Percentiles rank a stretch among this genome's conserved stretches.
Conservation (phyloP, 2,797 vertebrate genomes). For the Diplodus puntazzo region DNA sequence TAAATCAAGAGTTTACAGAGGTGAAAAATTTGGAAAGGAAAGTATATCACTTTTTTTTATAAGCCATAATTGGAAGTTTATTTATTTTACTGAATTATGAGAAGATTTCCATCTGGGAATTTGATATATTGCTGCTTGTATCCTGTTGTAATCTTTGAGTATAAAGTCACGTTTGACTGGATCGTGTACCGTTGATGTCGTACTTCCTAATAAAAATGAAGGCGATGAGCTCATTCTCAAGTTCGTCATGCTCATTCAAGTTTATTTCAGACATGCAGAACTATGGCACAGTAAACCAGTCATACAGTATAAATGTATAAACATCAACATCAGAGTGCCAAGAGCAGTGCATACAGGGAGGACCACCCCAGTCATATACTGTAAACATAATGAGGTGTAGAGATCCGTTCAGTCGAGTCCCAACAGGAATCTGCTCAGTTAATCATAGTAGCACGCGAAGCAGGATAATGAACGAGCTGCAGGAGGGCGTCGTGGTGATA, state of each 20-base stretch:
- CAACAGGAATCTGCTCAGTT: constrained; percentile 42
- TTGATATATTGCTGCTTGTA: constrained; percentile 39
- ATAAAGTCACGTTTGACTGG: constrained; percentile 25
- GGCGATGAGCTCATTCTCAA: constrained; percentile 64
- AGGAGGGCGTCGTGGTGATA: constrained; percentile 34
- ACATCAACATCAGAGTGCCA: constrained; percentile 76
- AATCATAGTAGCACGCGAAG: constrained; percentile 64
- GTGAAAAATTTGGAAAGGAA: neutral
- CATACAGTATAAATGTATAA: constrained; percentile 84
- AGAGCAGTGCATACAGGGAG: constrained; percentile 72
- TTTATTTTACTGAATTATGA: constrained; percentile 54
- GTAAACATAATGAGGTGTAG: constrained; percentile 64
- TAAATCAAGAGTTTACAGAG: neutral
- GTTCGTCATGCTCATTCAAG: constrained; percentile 79
- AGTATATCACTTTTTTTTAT: neutral
- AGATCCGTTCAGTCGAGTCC: constrained; percentile 51
- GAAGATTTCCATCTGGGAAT: constrained; percentile 29
- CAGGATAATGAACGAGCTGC: constrained; percentile 54
- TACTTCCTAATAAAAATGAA: constrained; percentile 62
- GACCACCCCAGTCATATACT: constrained; percentile 61
- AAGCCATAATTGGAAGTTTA: constrained; percentile 27
- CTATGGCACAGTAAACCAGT: constrained; percentile 83
- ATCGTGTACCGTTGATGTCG: constrained; percentile 22
- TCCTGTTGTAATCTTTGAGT: constrained; percentile 32
- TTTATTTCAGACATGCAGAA: constrained; percentile 87